phyloP scores from a whole-genome alignment of 2,888 invertebrate genomes.

The Pimpla rufipes region DNA sequence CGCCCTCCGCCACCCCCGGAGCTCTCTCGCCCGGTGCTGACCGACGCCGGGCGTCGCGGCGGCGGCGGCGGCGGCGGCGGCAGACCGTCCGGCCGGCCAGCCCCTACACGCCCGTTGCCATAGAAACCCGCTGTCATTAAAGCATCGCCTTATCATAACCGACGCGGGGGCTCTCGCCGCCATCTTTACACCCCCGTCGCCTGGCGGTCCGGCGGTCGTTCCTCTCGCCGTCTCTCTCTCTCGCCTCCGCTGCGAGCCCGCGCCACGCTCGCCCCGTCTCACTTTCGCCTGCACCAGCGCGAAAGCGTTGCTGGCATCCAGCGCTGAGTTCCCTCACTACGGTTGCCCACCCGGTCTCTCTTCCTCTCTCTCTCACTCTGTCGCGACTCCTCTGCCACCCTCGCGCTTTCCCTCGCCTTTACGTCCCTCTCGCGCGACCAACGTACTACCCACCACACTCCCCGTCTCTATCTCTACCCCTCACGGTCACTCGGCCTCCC shows the following conservation, averaged over 20 bases:
- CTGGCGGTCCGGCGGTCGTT: slow-evolving; percentile 65
- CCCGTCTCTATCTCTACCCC: slow-evolving; percentile 62
- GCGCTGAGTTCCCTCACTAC: slow-evolving; percentile 55
- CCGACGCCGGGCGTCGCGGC: slow-evolving; percentile 84
- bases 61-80: slow-evolving; percentile 73
- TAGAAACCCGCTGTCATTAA: slow-evolving; percentile 85
- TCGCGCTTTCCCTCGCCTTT: slow-evolving; percentile 49
- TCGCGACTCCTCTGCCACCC: slow-evolving; percentile 28
- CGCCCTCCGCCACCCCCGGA: slow-evolving; percentile 69
- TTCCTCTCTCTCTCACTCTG: slow-evolving; percentile 15
- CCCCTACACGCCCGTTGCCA: slow-evolving; percentile 84
- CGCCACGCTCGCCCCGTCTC: too few relatives aligned
- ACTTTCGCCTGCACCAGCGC: slow-evolving; percentile 47
- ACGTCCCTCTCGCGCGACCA: slow-evolving; percentile 50
- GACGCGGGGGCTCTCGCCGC: slow-evolving; percentile 83
- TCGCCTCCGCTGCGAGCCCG: too few relatives aligned
- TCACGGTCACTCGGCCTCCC: slow-evolving; percentile 61
- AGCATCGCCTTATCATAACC: slow-evolving; percentile 86
- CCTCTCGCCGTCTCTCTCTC: slow-evolving; percentile 38
- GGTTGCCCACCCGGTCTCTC: slow-evolving; percentile 30
- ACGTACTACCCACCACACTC: slow-evolving; percentile 53
- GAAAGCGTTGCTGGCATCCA: slow-evolving; percentile 42
- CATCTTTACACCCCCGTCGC: slow-evolving; percentile 83
- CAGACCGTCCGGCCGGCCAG: slow-evolving; percentile 75
- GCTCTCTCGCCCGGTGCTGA: slow-evolving; percentile 78